Evolutionary conservation across 2,113 vertebrate species (phyloP).

Genomic region (Saccopteryx leptura): DNA sequence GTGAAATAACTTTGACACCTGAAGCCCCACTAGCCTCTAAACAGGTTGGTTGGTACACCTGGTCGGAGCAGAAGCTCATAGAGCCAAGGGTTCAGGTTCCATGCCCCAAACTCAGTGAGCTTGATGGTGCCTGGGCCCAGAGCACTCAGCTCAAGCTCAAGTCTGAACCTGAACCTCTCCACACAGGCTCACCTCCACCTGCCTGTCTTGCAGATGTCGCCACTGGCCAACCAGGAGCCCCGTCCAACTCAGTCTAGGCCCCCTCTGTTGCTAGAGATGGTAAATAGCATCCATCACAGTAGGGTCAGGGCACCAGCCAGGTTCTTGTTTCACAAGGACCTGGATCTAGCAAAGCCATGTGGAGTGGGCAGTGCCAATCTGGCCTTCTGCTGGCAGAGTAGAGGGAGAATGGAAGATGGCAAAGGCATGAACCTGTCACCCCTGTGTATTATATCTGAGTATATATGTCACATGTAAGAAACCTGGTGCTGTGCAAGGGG

Average conservation of each 20-base stretch:
- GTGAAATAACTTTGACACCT: not conserved
- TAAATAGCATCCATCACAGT: not conserved
- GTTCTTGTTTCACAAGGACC: not conserved
- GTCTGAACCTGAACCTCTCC: constrained; percentile 21
- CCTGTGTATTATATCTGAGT: not conserved
- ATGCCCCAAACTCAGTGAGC: not conserved
- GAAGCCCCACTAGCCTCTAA: not conserved
- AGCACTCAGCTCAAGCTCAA: not conserved
- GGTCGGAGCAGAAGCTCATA: not conserved
- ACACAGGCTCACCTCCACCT: constrained; percentile 25
- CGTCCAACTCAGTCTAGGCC: not conserved
- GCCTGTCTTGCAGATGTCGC: not conserved
- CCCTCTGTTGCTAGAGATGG: not conserved
- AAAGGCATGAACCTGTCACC: not conserved
- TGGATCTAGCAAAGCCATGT: constrained; percentile 26
- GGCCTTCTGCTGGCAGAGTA: not conserved
- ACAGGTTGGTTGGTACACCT: not conserved
- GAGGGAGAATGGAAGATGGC: not conserved
- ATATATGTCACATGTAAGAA: not conserved
- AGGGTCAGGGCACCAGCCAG: not conserved
- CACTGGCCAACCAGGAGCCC: not conserved
- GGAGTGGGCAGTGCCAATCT: not conserved
- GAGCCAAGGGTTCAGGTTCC: not conserved
- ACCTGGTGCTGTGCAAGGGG: not conserved
- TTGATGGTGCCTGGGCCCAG: not conserved